phyloP scores from a whole-genome alignment of 2,888 invertebrate species.

The Drosophila recens region DNA sequence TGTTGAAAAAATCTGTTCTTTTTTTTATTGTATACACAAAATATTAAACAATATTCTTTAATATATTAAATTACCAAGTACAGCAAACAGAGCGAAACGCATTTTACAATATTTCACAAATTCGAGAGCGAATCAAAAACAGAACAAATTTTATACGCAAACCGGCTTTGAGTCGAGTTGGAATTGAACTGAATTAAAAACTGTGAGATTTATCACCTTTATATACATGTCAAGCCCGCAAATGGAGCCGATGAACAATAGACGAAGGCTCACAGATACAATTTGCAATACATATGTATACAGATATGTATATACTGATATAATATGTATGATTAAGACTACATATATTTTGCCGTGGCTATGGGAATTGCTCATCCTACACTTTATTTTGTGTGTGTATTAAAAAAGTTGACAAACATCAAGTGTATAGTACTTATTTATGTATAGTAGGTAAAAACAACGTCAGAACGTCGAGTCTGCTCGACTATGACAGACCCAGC shows the following conservation, averaged over 20 bases:
- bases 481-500: background rate
- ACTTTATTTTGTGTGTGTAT: constrained; percentile 44
- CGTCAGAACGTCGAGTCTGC: background rate
- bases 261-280: constrained; percentile 33
- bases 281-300: constrained; percentile 1
- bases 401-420: constrained; percentile 49
- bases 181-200: constrained; percentile 75
- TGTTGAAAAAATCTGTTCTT: too few relatives aligned
- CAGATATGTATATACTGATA: constrained; percentile 4
- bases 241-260: constrained; percentile 59
- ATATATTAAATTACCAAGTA: constrained; percentile 66
- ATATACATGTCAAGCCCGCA: constrained; percentile 66
- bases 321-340: constrained; percentile 17
- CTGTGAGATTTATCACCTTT: constrained; percentile 71
- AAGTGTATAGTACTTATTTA: constrained; percentile 47
- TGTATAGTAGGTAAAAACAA: constrained; percentile 37
- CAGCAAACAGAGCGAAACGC: constrained; percentile 78
- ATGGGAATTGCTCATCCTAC: constrained; percentile 66
- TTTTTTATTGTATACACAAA: background rate
- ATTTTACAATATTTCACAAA: constrained; percentile 68
- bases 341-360: background rate
- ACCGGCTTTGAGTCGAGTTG: constrained; percentile 64
- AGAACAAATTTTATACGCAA: constrained; percentile 34
- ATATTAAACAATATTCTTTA: background rate
- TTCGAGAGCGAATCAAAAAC: constrained; percentile 17